Base-by-base conservation (phyloP, 2,113 vertebrate species). In the Hemichromis elongatus region DNA sequence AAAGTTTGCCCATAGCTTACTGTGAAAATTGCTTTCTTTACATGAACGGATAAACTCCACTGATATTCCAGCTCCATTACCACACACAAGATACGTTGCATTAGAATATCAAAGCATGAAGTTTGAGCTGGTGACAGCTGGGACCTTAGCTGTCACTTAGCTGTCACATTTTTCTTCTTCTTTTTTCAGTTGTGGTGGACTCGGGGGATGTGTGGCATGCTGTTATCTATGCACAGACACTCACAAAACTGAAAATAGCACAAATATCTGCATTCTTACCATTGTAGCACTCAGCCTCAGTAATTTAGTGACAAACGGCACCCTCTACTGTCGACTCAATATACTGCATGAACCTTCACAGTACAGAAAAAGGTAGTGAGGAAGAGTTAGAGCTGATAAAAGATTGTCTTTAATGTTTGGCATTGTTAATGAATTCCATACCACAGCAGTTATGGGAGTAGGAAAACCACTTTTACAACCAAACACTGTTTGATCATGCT, bases 401-500 rank as follows among this genome's bases (percentile, higher is more conserved):
- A 96, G 96, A 97, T 95, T 94, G 90, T 85, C 95, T 95, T 97
- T 96, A 95, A 96, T 97, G 92, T 97, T 97, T 97, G 96, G 96
- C 96, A 97, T 97, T 96, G 95, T 97, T 97, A 96, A 98, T 97
- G 97, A 98, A 98, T 97, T 98, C 94, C 97, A 97, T 97, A 97
- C 97, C 96, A 98, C 97, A 98, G 97, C 97, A 97, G 96, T 97
- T 92, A 95, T 96, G 96, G 96, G 96, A 96, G 95, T 96, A 96
- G 96, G 95, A 95, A 95, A 96, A 95, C 92, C 95, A 95, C 95
- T 95, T 94, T 95, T 97, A 97, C 97, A 97, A 98, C 96, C 97
- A 97, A 97, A 96, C 96, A 97, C 97, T 96, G 96, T 97, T 95
- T 97, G 97, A 96, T 97, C 98, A 99, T 99, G 98, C 98, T 97